These are phyloP conservation scores for Philereme vetulata DNA, from an alignment of 2,888 invertebrate species.

Conservation along the genomic window DNA sequence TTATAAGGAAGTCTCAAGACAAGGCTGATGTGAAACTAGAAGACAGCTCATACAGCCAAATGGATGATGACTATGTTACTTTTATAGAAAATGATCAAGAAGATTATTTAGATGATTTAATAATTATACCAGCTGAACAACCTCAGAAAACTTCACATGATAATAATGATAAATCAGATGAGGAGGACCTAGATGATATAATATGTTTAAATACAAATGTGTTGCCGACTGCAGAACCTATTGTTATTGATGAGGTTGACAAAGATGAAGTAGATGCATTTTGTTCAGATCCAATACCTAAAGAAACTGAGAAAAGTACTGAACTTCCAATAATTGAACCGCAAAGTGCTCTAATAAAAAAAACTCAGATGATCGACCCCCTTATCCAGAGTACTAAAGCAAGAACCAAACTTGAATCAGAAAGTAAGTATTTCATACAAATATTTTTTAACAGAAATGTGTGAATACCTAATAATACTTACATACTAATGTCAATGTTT, in stretches of 20 bases:
- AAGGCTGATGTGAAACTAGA: slow-evolving; percentile 46
- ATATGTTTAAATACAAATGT: slow-evolving; percentile 34
- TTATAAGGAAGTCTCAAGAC: slow-evolving; percentile 48
- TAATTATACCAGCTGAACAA: slow-evolving; percentile 50
- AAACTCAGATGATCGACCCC: slow-evolving; percentile 62
- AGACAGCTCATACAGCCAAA: slow-evolving; percentile 72
- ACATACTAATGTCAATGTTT: slow-evolving; percentile 45
- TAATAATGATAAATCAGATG: slow-evolving; percentile 25
- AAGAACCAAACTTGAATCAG: slow-evolving; percentile 42
- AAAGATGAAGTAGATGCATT: slow-evolving; percentile 53
- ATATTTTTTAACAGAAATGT: not conserved
- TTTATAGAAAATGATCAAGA: slow-evolving; percentile 49
- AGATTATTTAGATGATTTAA: slow-evolving; percentile 60
- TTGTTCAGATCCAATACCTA: slow-evolving; percentile 27
- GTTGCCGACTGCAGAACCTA: slow-evolving; percentile 19
- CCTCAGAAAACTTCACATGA: slow-evolving; percentile 26
- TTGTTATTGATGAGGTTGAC: slow-evolving; percentile 18
- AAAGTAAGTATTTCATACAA: slow-evolving; percentile 48
- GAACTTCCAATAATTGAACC: slow-evolving; percentile 27
- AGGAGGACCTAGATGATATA: slow-evolving; percentile 43
- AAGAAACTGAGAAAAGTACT: slow-evolving; percentile 31
- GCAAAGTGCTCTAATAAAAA: slow-evolving; percentile 45
- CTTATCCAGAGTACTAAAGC: slow-evolving; percentile 46
- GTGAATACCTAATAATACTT: not conserved
- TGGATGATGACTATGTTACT: slow-evolving; percentile 53